Evolutionary conservation across 2,113 vertebrate species (phyloP).

Genomic region (Heteronetta atricapilla): DNA sequence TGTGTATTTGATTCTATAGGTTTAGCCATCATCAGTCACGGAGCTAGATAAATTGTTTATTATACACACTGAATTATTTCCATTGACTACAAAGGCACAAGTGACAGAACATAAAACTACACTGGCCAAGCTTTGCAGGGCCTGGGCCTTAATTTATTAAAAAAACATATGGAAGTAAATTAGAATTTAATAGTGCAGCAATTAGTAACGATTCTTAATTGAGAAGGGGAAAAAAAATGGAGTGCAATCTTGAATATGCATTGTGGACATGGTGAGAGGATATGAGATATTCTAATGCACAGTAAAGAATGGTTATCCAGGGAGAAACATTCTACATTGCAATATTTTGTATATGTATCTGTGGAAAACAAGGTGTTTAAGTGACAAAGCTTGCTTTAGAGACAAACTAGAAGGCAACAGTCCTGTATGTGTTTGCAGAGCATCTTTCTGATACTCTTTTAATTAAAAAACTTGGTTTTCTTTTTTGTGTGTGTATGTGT

Average conservation of each 20-base stretch:
- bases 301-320: neutral
- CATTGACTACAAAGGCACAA: neutral
- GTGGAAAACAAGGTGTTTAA: neutral
- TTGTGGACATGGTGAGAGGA: neutral
- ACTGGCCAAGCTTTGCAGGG: neutral
- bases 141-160: neutral
- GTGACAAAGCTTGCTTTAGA: neutral
- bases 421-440: neutral
- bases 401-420: neutral
- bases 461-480: neutral
- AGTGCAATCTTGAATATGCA: neutral
- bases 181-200: neutral
- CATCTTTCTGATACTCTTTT: neutral
- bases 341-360: neutral
- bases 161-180: neutral
- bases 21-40: neutral
- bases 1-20: neutral
- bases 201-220: neutral
- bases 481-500: accelerated
- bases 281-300: neutral
- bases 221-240: neutral
- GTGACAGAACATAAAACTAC: neutral
- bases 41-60: neutral
- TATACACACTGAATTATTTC: neutral
- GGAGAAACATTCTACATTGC: neutral